phyloP scores from a whole-genome alignment of 2,797 vertebrate species.

The Rhinella marina region DNA sequence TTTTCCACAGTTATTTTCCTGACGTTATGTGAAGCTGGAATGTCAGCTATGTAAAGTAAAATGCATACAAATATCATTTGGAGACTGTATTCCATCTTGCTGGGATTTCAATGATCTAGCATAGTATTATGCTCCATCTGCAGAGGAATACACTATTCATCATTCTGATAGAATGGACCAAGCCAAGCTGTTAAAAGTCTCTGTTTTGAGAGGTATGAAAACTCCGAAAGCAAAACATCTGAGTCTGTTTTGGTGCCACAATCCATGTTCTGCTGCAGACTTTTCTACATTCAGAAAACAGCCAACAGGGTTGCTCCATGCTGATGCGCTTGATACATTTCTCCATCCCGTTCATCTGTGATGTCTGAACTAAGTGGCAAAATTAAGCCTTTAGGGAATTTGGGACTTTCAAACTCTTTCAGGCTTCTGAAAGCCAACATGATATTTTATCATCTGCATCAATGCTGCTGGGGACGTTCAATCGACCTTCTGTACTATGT shows the following conservation, averaged over 20 bases:
- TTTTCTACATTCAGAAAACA: constrained; percentile 28
- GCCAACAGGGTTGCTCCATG: constrained; percentile 43
- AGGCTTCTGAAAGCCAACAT: constrained; percentile 53
- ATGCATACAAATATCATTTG: constrained; percentile 13
- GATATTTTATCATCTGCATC: constrained; percentile 56
- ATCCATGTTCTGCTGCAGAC: constrained; percentile 30
- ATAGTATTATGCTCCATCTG: constrained; percentile 21
- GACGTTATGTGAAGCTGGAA: neutral
- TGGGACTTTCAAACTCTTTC: constrained; percentile 47
- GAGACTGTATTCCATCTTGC: neutral
- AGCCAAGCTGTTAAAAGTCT: constrained; percentile 28
- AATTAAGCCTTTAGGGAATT: constrained; percentile 46
- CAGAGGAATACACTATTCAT: constrained; percentile 39
- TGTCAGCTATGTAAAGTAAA: constrained; percentile 19
- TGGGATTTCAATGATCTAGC: constrained; percentile 16
- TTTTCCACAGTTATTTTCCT: neutral
- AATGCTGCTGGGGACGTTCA: constrained; percentile 55
- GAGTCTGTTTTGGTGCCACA: constrained; percentile 42
- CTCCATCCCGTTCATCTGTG: constrained; percentile 45
- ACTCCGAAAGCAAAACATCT: constrained; percentile 50
- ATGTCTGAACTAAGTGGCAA: constrained; percentile 51
- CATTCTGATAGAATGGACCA: constrained; percentile 31
- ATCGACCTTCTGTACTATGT: constrained; percentile 52
- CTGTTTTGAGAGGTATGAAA: constrained; percentile 39
- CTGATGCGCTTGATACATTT: constrained; percentile 54